Conservation (phyloP, 2,888 invertebrate species). For the Lithophane leautieri region DNA sequence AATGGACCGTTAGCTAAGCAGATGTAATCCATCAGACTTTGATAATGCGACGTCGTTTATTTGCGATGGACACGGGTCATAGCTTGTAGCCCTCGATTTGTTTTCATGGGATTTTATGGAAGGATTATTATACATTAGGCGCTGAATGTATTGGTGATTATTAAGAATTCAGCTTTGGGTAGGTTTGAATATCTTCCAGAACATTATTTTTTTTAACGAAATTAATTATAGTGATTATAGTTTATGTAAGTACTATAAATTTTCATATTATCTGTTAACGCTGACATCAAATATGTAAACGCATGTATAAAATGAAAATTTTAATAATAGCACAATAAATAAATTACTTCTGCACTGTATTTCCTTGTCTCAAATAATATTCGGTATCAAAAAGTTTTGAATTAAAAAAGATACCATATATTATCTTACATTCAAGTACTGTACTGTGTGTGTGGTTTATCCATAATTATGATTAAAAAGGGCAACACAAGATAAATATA, state of each 20-base stretch:
- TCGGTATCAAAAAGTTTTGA: background rate
- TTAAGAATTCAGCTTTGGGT: background rate
- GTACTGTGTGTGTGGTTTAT: background rate
- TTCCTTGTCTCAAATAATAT: background rate
- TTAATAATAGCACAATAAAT: background rate
- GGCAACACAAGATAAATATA: conserved; percentile 8
- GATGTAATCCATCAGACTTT: conserved; percentile 50
- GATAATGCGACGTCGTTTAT: conserved; percentile 54
- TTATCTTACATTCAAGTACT: background rate
- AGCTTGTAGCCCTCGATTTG: conserved; percentile 26
- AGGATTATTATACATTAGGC: background rate
- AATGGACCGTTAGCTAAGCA: conserved; percentile 53
- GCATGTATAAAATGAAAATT: background rate
- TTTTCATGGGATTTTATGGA: conserved; percentile 8
- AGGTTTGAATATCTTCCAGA: no score
- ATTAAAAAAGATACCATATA: background rate
- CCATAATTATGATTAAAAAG: background rate
- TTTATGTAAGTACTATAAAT: background rate
- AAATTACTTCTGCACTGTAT: background rate
- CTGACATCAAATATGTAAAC: background rate
- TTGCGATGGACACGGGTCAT: conserved; percentile 40
- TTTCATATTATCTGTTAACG: background rate
- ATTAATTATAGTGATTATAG: background rate
- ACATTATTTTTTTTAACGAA: background rate
- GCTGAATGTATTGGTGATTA: background rate